Evolutionary conservation across 2,797 vertebrate genomes (phyloP), one percentile per base, ranked within the genome.

Genomic region (Furcifer pardalis): DNA sequence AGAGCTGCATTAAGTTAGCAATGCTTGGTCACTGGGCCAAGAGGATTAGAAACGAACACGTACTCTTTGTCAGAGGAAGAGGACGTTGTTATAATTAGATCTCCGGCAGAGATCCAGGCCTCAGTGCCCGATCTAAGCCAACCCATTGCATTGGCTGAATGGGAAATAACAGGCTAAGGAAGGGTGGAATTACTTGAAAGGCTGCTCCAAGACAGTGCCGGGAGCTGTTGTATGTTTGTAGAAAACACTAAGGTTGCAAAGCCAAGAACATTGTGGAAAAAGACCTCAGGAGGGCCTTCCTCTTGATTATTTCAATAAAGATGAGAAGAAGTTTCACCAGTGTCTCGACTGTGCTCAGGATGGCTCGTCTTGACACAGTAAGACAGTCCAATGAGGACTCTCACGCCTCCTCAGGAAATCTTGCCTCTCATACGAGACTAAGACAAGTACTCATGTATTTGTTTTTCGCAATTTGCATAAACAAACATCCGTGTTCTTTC

Each of bases 81-180:
- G 82, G 86, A 91, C 69, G 0, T 91, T 84, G 89, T 84, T 94
- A 92, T 94, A 93, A 92, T 91, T 94, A 94, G 89, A 84, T 56
- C 30, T 71, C 42, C 49, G 92, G 90, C 91, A 87, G 40, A 84
- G 83, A 85, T 91, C 91, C 93, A 93, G 77, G 37, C 76, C 85
- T 32, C 86, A 85, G 77, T 74, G 92, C 79, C 86, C 91, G 91
- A 92, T 87, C 83, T 91, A 84, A 88, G 56, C 81, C 0, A 75
- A 92, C 87, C 92, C 75, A 76, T 83, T 86, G 79, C 81, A 82
- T 81, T 12, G 42, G 65, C 84, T 91, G 85, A 78, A 83, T 86
- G 82, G 79, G 78, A 81, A 84, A 81, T 71, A 84, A 72, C 59
- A 78, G 66, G n/a, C 0, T 6, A 65, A 89, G 81, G 59, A 91